phyloP scores from a whole-genome alignment of 1,140 invertebrate species.

The Heliconius hermathena region DNA sequence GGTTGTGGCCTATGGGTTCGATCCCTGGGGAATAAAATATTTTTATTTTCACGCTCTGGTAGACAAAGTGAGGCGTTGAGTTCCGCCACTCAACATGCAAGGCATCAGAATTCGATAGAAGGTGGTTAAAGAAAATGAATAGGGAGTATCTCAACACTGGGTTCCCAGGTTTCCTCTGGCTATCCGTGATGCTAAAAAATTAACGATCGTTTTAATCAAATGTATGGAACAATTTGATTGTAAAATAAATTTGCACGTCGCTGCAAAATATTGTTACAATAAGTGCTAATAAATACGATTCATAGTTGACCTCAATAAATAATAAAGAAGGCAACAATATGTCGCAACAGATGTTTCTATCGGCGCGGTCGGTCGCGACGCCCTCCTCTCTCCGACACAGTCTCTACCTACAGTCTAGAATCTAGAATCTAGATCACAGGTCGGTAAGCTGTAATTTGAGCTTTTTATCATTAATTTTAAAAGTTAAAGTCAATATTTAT shows the following conservation, averaged over 20 bases:
- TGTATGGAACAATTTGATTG: neutral
- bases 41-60: too few species aligned
- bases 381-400: neutral
- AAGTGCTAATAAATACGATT: neutral
- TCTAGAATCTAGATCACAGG: neutral
- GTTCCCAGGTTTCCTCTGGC: too few species aligned
- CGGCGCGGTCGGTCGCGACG: neutral
- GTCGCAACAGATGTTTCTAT: neutral
- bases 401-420: neutral
- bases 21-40: too few species aligned
- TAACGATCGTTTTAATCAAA: too few species aligned
- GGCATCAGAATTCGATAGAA: too few species aligned
- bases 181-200: too few species aligned
- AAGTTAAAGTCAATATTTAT: too few species aligned
- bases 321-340: neutral
- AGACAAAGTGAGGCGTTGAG: too few species aligned
- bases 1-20: too few species aligned
- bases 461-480: neutral
- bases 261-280: neutral
- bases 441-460: neutral
- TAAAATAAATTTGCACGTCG: neutral
- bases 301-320: constrained; percentile 21
- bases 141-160: too few species aligned
- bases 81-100: too few species aligned
- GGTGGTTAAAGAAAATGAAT: too few species aligned